Percentiles rank a stretch among this genome's conserved stretches.
Evolutionary conservation across 2,113 vertebrate genomes (phyloP).

Genomic region (Plecotus auritus): DNA sequence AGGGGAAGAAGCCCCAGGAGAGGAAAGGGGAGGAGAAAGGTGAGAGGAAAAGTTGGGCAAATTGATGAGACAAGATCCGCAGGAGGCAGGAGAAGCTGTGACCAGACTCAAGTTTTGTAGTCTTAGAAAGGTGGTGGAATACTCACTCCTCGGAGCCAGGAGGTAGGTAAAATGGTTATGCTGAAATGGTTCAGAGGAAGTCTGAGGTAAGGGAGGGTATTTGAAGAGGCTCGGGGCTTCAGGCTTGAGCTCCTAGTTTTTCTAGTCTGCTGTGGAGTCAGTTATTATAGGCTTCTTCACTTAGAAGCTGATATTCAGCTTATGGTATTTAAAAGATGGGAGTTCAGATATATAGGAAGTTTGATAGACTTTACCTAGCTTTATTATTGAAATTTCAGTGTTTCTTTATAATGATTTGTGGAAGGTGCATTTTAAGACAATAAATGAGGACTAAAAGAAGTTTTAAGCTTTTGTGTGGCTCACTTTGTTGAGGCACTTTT

Average conservation of each 20-base stretch:
- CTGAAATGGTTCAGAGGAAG: neutral
- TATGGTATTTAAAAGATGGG: neutral
- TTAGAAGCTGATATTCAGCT: neutral
- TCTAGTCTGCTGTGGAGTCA: neutral
- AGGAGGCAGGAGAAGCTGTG: neutral
- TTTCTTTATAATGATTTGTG: neutral
- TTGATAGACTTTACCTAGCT: neutral
- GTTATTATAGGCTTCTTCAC: neutral
- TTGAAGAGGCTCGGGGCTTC: neutral
- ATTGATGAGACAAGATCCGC: neutral
- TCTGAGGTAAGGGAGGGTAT: neutral
- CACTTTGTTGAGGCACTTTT: neutral
- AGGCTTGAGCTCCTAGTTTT: neutral
- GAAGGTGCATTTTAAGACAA: neutral
- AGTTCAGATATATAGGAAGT: neutral
- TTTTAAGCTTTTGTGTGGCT: neutral
- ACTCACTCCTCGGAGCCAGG: too few species aligned
- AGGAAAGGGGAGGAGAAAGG: neutral
- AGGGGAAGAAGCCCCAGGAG: neutral
- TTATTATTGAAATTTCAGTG: neutral
- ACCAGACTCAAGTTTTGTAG: neutral
- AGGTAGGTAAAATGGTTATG: neutral
- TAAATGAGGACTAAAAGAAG: neutral
- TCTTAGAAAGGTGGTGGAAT: neutral
- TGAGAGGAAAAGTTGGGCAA: neutral